Base-by-base conservation (phyloP, 37 sponge, comb jelly and placozoan genomes). In the Corticium candelabrum region DNA sequence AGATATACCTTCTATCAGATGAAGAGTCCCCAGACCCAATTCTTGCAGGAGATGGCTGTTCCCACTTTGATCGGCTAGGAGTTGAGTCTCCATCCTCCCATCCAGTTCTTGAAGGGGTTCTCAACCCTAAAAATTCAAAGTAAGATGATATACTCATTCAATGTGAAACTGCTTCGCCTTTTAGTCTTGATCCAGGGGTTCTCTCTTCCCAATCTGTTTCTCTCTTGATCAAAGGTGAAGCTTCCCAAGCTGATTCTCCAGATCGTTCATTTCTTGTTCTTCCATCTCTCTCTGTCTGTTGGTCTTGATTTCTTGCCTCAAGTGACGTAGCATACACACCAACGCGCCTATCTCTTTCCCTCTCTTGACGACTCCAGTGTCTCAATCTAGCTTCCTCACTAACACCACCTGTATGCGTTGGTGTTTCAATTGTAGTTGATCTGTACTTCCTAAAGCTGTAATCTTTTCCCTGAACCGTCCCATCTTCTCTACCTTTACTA, bases 391-490 rank as follows among this genome's bases (percentile, higher is more conserved):
- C 96, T 67, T 87, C 85, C 3, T 80, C 78, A 68, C 80, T 92
- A 37, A 92, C 96, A 1, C 96, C 96, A 11, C 96, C 96, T 67
- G 96, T 79, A 56, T 96, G 86, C 38, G 93, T 89, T 0, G 96
- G 96, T 0, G 96, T 91, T 37, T 96, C 96, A 1, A 67, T 77
- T 30, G 39, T 70, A 3, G 85, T 3, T 4, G 57, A 38, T 1
- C 96, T 41, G 68, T 87, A 96, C 15, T 81, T 68, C 0, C 92
- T 37, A 3, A 88, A 83, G 5, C 62, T 68, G 0, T 56, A 68
- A 34, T 39, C 79, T 3, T 40, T 37, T 2, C 7, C 3, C 31
- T 38, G 43, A 0, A 81, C 70, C 15, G 70, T 74, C 0, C 87
- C 90, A 77, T 84, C 86, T 74, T 87, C 86, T 1, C 84, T 75